phyloP scores from a whole-genome alignment of 2,888 invertebrate species.

The Hyposoter didymator region DNA sequence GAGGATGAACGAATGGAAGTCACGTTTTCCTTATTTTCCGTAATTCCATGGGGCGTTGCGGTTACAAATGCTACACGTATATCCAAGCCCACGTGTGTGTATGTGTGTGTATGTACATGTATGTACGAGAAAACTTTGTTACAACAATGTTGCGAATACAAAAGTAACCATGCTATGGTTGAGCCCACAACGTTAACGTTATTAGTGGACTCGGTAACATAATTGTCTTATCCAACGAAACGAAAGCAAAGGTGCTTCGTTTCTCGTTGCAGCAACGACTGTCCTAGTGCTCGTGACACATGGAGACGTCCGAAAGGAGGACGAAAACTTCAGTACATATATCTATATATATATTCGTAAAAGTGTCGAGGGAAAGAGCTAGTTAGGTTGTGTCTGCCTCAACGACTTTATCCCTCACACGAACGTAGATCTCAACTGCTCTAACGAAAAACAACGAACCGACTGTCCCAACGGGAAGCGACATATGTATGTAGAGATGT shows the following conservation, averaged over 20 bases:
- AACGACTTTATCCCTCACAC: conserved; percentile 34
- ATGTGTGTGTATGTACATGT: background rate
- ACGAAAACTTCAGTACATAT: conserved; percentile 20
- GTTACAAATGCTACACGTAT: background rate
- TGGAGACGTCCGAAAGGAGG: conserved; percentile 8
- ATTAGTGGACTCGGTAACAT: conserved; percentile 69
- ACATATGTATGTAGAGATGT: background rate
- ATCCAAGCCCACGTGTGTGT: background rate
- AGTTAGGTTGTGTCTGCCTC: conserved; percentile 29
- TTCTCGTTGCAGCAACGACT: conserved; percentile 32
- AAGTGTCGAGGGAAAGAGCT: conserved; percentile 44
- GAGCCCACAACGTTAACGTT: conserved; percentile 62
- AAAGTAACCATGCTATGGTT: conserved; percentile 39
- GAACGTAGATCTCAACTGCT: conserved; percentile 41
- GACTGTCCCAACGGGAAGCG: conserved; percentile 17
- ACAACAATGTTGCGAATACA: conserved; percentile 64
- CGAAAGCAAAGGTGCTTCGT: conserved; percentile 69
- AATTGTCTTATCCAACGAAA: conserved; percentile 70
- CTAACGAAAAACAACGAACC: conserved; percentile 55
- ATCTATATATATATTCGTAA: conserved; percentile 25
- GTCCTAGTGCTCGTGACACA: conserved; percentile 46
- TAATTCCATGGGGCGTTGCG: conserved; percentile 12
- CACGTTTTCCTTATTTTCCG: conserved; percentile 42
- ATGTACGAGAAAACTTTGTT: conserved; percentile 61
- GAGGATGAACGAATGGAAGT: conserved; percentile 15